Evolutionary conservation across 2,888 invertebrate genomes (phyloP), one percentile per base, ranked within the genome.

Genomic region (Eurytoma californica): DNA sequence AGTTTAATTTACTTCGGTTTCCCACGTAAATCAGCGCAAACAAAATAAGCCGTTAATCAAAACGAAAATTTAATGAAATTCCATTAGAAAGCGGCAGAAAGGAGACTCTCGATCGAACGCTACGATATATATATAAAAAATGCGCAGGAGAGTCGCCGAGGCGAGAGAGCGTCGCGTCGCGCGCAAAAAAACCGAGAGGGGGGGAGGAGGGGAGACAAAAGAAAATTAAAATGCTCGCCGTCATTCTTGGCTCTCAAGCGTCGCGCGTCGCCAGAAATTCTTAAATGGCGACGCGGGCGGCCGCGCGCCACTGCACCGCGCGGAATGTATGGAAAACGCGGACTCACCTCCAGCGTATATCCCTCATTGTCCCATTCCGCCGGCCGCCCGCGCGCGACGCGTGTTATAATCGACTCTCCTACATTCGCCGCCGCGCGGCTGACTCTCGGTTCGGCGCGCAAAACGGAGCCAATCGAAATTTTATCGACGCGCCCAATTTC

Each of bases 261-360:
- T 53, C 53, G 72, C 61, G 72, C 74, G 69, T 77, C 77, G 84
- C 86, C 83, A 86, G 86, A 88, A 88, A 87, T 87, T 89, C 86
- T 87, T 84, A 87, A 89, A 89, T 87, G 88, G 86, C 86, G 84
- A 84, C 84, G 84, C 84, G 82, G 85, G 39, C 39, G 68, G 74
- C 67, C n/a, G 20, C 58, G 58, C 66, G 58, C 66, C 58, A 61
- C 47, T 61, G 60, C 47, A 72, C 72, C 70, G 81, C 83, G 82
- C 84, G 87, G 89, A 89, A 89, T 88, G 89, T 85, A 87, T 87
- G 88, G 86, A 89, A 88, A 89, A 77, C 68, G 69, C 68, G 20
- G 47, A 30, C 67, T 75, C 69, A 18, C 58, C 69, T 69, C 68
- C 39, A 39, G 9, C 28, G 5, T 60, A 77, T 73, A 74, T 66